A percentile compares a stretch with the other conserved stretches of the same genome.
Conservation (phyloP, 2,888 invertebrate species). For the Globia sparganii region DNA sequence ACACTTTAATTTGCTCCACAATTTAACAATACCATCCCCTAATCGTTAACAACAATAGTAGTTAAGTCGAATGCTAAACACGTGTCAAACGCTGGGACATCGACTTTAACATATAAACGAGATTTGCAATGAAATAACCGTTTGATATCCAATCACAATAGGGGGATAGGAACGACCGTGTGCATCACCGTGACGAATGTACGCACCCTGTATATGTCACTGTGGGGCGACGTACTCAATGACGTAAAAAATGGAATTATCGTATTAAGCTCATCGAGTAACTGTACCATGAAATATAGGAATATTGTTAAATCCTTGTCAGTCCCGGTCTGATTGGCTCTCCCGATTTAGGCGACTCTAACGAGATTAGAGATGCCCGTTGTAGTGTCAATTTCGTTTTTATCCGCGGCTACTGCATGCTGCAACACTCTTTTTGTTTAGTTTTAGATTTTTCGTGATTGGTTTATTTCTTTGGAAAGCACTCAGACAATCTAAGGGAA, state of each 20-base stretch:
- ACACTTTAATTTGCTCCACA: conserved; percentile 62
- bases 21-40: conserved; percentile 76
- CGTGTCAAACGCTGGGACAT: conserved; percentile 88
- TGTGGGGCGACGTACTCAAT: conserved; percentile 76
- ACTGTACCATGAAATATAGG: conserved; percentile 83
- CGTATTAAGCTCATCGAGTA: conserved; percentile 80
- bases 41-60: conserved; percentile 83
- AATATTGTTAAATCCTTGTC: conserved; percentile 81
- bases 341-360: conserved; percentile 51
- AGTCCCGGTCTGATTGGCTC: conserved; percentile 57
- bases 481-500: conserved; percentile 9
- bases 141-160: conserved; percentile 82
- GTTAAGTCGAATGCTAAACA: conserved; percentile 88
- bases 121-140: conserved; percentile 84
- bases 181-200: conserved; percentile 81
- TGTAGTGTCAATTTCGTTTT: conserved; percentile 62
- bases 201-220: conserved; percentile 79
- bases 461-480: conserved; percentile 12
- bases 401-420: conserved; percentile 24
- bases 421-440: conserved; percentile 18
- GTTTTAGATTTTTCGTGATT: conserved; percentile 6
- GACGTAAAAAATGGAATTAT: conserved; percentile 81
- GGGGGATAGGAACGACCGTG: conserved; percentile 79
- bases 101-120: conserved; percentile 82
- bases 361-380: conserved; percentile 64